Conservation (phyloP, 2,797 vertebrate species). For the Rhinatrema bivittatum region DNA sequence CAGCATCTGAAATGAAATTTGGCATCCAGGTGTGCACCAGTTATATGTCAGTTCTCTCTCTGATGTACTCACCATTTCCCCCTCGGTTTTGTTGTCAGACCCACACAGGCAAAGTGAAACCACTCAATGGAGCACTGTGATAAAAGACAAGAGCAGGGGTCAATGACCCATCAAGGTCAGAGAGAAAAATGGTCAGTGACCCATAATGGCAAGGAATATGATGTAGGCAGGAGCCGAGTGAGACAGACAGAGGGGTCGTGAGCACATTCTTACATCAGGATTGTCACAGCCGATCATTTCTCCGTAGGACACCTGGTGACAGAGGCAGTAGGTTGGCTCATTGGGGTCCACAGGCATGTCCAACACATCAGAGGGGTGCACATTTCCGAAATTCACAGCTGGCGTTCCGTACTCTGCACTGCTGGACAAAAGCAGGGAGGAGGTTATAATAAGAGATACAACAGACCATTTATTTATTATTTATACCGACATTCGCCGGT, state of each 20-base stretch:
- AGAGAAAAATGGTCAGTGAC: neutral
- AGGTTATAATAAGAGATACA: too few relatives aligned
- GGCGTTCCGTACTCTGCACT: slow-evolving; percentile 87
- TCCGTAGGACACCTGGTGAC: slow-evolving; percentile 96
- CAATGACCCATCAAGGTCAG: neutral
- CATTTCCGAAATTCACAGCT: slow-evolving; percentile 83
- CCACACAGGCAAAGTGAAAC: slow-evolving; percentile 98
- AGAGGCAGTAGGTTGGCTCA: slow-evolving; percentile 96
- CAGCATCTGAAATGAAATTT: too few relatives aligned
- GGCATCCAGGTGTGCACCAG: too few relatives aligned
- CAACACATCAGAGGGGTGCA: slow-evolving; percentile 94
- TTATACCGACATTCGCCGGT: neutral
- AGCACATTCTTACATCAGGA: slow-evolving; percentile 76
- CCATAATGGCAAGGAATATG: too few relatives aligned
- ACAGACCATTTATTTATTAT: neutral
- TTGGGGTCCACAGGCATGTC: slow-evolving; percentile 99
- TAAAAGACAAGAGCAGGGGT: slow-evolving; percentile 2
- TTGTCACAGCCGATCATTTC: slow-evolving; percentile 99
- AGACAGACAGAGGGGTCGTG: neutral
- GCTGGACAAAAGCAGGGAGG: slow-evolving; percentile 14
- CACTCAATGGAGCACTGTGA: slow-evolving; percentile 97
- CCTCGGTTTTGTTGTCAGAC: slow-evolving; percentile 91
- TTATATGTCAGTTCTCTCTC: too few relatives aligned
- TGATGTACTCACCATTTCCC: slow-evolving; percentile 96
- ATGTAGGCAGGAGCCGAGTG: fast-evolving